Evolutionary conservation across 2,888 invertebrate genomes (phyloP).

Genomic region (Blera fallax): DNA sequence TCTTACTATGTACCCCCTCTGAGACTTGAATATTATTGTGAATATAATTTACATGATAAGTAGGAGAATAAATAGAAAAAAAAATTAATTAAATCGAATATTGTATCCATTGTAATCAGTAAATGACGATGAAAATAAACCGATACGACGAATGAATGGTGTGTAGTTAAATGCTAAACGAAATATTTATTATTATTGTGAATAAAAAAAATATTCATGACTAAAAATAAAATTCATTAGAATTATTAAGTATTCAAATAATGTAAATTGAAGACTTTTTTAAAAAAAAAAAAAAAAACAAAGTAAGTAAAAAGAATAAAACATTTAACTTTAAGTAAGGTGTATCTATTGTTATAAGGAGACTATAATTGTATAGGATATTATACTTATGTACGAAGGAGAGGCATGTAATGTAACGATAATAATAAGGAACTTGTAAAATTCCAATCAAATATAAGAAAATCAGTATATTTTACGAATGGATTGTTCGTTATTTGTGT

Average conservation of each 20-base stretch:
- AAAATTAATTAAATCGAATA: slow-evolving; percentile 22
- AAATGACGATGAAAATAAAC: slow-evolving; percentile 15
- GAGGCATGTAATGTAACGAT: slow-evolving; percentile 45
- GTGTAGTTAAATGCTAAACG: slow-evolving; percentile 34
- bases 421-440: slow-evolving; percentile 61
- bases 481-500: background rate
- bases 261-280: slow-evolving; percentile 71
- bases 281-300: background rate
- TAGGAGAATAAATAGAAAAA: slow-evolving; percentile 36
- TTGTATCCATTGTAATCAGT: slow-evolving; percentile 51
- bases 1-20: slow-evolving; percentile 45
- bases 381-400: slow-evolving; percentile 42
- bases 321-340: no score
- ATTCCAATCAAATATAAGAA: slow-evolving; percentile 64
- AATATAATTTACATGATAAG: slow-evolving; percentile 67
- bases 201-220: slow-evolving; percentile 4
- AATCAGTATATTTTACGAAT: slow-evolving; percentile 64
- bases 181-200: slow-evolving; percentile 31
- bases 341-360: slow-evolving; percentile 45
- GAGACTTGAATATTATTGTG: slow-evolving; percentile 66
- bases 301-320: no score
- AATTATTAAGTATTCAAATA: slow-evolving; percentile 63
- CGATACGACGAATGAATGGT: slow-evolving; percentile 50
- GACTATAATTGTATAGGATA: slow-evolving; percentile 42
- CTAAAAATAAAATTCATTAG: slow-evolving; percentile 41